These are phyloP conservation scores for Zeus faber DNA, from an alignment of 2,113 vertebrate species.

Conservation along the genomic window DNA sequence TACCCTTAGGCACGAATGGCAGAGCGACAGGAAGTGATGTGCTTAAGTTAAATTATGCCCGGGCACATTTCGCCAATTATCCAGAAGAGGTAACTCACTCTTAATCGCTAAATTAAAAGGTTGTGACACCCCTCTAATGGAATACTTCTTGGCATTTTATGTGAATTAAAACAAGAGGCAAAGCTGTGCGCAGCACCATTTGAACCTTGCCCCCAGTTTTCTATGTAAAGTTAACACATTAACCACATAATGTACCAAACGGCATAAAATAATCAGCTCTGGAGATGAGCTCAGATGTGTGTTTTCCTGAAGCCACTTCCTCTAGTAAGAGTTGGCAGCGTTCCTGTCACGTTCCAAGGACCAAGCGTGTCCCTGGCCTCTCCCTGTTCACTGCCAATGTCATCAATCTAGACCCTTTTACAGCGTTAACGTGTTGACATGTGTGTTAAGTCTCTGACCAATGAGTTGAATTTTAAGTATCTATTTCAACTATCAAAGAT, in stretches of 20 bases:
- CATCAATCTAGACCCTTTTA: constrained; percentile 45
- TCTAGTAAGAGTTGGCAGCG: constrained; percentile 31
- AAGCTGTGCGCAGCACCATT: constrained; percentile 39
- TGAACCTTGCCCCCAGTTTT: constrained; percentile 48
- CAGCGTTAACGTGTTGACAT: too few relatives aligned
- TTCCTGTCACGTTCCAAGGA: constrained; percentile 47
- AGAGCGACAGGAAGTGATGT: constrained; percentile 26
- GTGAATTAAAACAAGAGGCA: constrained; percentile 40
- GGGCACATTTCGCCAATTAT: constrained; percentile 44
- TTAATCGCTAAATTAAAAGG: constrained; percentile 46
- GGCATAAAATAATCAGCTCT: constrained; percentile 46
- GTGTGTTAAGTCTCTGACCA: constrained; percentile 39
- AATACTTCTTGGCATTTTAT: constrained; percentile 47
- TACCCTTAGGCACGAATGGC: constrained; percentile 22
- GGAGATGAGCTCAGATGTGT: constrained; percentile 45
- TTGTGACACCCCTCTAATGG: constrained; percentile 49
- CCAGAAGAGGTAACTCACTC: constrained; percentile 30
- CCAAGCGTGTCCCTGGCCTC: constrained; percentile 40
- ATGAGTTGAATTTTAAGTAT: constrained; percentile 33
- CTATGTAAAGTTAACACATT: constrained; percentile 47
- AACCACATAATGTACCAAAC: constrained; percentile 47
- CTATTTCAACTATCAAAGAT: background rate
- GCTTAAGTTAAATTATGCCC: constrained; percentile 36
- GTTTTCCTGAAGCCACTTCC: constrained; percentile 42
- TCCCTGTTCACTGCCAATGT: constrained; percentile 56